Conservation (phyloP, 1,140 invertebrate genomes). For the Maniola jurtina region DNA sequence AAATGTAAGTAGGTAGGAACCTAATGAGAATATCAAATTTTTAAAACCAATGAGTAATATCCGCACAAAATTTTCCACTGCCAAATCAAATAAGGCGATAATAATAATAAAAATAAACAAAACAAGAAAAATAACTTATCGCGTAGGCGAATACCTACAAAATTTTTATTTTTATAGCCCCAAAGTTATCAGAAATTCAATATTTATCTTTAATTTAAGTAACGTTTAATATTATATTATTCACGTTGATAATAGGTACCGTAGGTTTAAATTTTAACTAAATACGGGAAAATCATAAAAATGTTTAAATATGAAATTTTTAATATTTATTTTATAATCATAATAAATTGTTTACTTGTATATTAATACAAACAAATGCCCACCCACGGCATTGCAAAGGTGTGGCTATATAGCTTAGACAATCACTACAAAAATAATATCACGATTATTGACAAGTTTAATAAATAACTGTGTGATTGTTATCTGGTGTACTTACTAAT, state of each 20-base stretch:
- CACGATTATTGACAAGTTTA: too few relatives aligned
- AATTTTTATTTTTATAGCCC: constrained; percentile 54
- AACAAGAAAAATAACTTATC: constrained; percentile 26
- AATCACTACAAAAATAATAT: too few relatives aligned
- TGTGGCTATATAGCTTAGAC: too few relatives aligned
- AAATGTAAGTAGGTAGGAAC: neutral
- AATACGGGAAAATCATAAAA: constrained; percentile 11
- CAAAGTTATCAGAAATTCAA: constrained; percentile 58
- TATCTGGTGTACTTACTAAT: too few relatives aligned
- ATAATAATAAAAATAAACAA: constrained; percentile 36
- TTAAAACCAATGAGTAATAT: neutral
- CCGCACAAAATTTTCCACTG: constrained; percentile 17
- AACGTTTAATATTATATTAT: constrained; percentile 49
- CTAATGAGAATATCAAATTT: constrained; percentile 2
- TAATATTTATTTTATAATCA: constrained; percentile 6
- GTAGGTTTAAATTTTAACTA: constrained; percentile 7
- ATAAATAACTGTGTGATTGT: too few relatives aligned
- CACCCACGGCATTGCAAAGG: too few relatives aligned
- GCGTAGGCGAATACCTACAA: constrained; percentile 26
- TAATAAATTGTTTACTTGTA: constrained; percentile 2
- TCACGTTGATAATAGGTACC: constrained; percentile 41
- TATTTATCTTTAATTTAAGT: constrained; percentile 63
- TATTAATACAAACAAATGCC: too few relatives aligned
- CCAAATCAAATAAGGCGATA: constrained; percentile 23
- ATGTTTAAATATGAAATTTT: constrained; percentile 2